Evolutionary conservation across 2,113 vertebrate genomes (phyloP), one percentile per base, ranked within the genome.

Genomic region (Stigmatopora argus): DNA sequence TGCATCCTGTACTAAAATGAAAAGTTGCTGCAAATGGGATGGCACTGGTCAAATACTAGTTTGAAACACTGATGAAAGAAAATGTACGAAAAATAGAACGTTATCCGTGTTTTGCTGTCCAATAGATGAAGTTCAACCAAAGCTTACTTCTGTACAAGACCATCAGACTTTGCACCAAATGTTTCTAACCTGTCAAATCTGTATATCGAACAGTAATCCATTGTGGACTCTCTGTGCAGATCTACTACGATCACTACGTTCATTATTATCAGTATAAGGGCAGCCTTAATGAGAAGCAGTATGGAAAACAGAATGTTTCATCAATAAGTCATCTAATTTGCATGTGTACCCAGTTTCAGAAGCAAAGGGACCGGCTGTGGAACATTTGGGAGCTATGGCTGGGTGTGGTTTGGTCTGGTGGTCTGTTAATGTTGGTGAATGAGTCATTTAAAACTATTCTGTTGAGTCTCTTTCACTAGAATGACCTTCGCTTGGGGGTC

Each of bases 401-500:
- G 85, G 85, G 82, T 80, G 87, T 41, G 57, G 35, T 60, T 60
- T 60, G 57, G 35, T 41, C 38, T 79, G 85, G 85, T 74, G 70
- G 79, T 63, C 64, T 71, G 71, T 73, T 69, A 52, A 72, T 80
- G 80, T 77, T 77, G 70, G 71, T 51, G 73, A 78, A 64, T 87
- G 87, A 88, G 72, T 89, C 86, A 88, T 83, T 62, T n/a, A 17
- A 83, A 78, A 70, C 62, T 77, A 65, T 81, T 84, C 74, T 68
- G 72, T 72, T 44, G 65, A 83, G 77, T 78, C 79, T 71, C 78
- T 82, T 18, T 6, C 31, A n/a, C 57, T 62, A 75, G 83, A 79
- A 85, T 38, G 61, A 73, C 76, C 18, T 6, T 67, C 19, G 62
- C 57, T 35, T 70, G 73, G 75, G 78, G 65, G 69, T 73, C 67